Base-by-base conservation (phyloP, 1,140 invertebrate species). In the Parapsyche elsis region DNA sequence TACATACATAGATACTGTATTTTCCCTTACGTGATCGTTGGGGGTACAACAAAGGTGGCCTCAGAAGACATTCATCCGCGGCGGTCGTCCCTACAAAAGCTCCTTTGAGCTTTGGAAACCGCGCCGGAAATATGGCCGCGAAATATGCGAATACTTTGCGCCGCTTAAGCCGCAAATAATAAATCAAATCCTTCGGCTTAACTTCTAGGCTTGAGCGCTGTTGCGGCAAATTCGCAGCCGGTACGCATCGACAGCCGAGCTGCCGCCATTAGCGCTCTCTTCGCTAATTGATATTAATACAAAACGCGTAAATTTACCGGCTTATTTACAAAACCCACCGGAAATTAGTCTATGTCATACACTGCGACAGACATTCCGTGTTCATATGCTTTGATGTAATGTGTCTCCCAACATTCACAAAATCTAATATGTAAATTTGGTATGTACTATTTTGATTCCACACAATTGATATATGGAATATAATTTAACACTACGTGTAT, bases 121-220 rank as follows among this genome's bases (percentile, higher is more conserved):
- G 64, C 64, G 21, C 9, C 24, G 64, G 24, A 67, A 67, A 67
- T 67, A 67, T 67, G 24, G 64, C 24, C 64, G 64, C 19, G 24
- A 67, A 67, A 67, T 67, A 67, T 67, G 64, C 24, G 64, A 67
- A 67, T 67, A 67, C 64, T 67, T 67, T 67, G 24, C 64, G 64
- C 23, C 24, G 19, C 21, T 26, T 12, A 26, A 53, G 21, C 64
- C 64, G 21, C 64, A 67, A 67, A 67, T 67, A 67, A 67, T 67
- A 67, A 67, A 67, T 67, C 64, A 67, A 67, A 67, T 26, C 64
- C 64, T 23, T 26, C 64, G 49, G 64, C 64, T 67, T 67, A 67
- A 67, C 64, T 67, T 53, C 16, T 2, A 12, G 49, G 49, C 49
- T 53, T 53, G 49, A 53, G 49, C 30, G 30, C 30, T 38, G 30